Percentiles rank a stretch among this genome's conserved stretches.
Conservation (phyloP, 2,888 invertebrate species). For the Mystacides longicornis region DNA sequence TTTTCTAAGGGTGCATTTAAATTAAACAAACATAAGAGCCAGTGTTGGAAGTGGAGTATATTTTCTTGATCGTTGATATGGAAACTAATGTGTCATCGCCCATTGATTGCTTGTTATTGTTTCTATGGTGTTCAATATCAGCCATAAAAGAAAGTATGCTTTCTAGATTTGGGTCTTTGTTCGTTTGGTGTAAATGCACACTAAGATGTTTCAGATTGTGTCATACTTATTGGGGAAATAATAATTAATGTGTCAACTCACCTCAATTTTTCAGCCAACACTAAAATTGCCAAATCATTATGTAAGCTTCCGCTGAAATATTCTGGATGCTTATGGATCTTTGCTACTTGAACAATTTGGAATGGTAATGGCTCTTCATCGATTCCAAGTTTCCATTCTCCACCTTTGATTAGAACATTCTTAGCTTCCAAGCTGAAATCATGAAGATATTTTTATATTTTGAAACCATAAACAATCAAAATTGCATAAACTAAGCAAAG, state of each 20-base stretch:
- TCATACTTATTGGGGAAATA: no score
- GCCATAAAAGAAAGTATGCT: no score
- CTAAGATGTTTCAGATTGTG: no score
- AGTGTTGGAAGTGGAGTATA: no score
- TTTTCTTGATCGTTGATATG: no score
- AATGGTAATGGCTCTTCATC: conserved; percentile 74
- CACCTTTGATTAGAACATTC: conserved; percentile 69
- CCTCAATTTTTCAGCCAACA: conserved; percentile 52
- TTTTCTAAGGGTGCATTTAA: no score
- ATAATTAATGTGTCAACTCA: background rate
- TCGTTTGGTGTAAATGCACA: no score
- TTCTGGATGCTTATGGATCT: conserved; percentile 62
- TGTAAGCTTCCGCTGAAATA: conserved; percentile 54
- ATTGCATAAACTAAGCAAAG: background rate
- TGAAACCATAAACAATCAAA: background rate
- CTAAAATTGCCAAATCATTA: conserved; percentile 66
- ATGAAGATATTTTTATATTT: background rate
- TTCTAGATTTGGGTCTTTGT: no score
- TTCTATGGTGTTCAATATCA: no score
- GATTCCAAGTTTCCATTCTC: conserved; percentile 77
- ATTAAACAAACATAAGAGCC: no score
- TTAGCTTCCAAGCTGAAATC: conserved; percentile 50
- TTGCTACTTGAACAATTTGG: conserved; percentile 66
- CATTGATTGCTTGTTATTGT: no score
- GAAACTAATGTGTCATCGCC: no score